Evolutionary conservation across 2,888 invertebrate genomes (phyloP), one percentile per base, ranked within the genome.

Genomic region (Hydropsyche betteni): DNA sequence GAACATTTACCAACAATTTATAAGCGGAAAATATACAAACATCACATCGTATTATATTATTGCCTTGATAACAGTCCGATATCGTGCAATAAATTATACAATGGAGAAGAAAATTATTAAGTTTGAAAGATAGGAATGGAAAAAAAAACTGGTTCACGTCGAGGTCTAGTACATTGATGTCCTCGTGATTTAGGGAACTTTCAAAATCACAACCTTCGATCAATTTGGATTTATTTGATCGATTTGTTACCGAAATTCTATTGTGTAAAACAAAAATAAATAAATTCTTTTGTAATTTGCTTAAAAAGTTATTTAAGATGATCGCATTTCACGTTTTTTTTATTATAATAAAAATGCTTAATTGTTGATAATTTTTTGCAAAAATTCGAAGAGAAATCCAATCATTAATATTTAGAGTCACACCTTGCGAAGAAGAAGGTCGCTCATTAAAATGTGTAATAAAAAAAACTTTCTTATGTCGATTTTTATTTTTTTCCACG

Each of bases 351-450:
- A 24, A 24, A 24, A 24, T 24, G 24, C 24, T 24, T 24, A 1
- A 24, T 24, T 24, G 2, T 24, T 16, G 53, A 16, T 12, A 53
- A 53, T 14, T 14, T 53, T 53, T 53, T 2, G 14, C 53, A 53
- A 53, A 0, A 53, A 14, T 53, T 53, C 14, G 61, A 24, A 33
- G 61, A 61, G 61, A 61, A 61, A 61, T 61, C 61, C 10, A 61
- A 61, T 16, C 61, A 61, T 61, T 16, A 61, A 61, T 61, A 61
- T 61, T 61, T 61, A 61, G 33, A 61, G 61, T 61, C 61, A 61
- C 61, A 61, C 14, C 33, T 61, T 10, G 61, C 61, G 61, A 61
- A 61, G 61, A 61, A 24, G 33, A 61, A 61, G 61, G 61, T 24
- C 61, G 61, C 61, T 24, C 2, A 24, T 2, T 24, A 24, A 24